phyloP scores from a whole-genome alignment of 2,113 vertebrate species.

The Corythaixoides concolor region DNA sequence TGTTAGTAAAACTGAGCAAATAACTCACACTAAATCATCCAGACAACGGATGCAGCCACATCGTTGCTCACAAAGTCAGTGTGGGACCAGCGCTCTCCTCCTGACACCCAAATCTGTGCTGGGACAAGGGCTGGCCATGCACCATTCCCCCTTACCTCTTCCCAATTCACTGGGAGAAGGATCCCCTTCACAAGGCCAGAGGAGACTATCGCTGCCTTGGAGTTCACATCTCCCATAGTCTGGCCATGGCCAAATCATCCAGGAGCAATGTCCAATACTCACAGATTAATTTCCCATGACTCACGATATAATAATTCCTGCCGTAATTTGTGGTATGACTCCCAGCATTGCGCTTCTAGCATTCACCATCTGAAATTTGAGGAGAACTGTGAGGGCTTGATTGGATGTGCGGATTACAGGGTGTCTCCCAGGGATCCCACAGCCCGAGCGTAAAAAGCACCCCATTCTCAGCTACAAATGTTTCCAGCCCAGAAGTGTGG shows the following conservation, averaged over 20 bases:
- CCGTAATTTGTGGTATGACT: neutral
- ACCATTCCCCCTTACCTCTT: accelerated
- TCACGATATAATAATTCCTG: neutral
- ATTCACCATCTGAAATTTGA: constrained; percentile 32
- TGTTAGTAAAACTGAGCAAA: neutral
- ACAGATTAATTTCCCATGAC: constrained; percentile 45
- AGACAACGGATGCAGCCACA: neutral
- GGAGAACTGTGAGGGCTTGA: neutral
- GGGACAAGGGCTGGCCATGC: neutral
- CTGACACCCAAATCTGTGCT: neutral
- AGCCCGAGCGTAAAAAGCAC: neutral
- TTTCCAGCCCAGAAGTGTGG: neutral
- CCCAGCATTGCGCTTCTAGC: neutral
- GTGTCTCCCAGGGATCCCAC: neutral
- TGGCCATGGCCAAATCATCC: neutral
- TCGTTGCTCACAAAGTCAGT: neutral
- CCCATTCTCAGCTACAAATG: neutral
- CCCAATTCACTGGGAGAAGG: neutral
- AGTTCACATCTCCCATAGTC: neutral
- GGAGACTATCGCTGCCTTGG: neutral
- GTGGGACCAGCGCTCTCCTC: neutral
- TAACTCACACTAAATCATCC: neutral
- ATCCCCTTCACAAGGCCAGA: neutral
- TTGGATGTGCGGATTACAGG: neutral
- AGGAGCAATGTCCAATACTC: neutral